Base-by-base conservation (phyloP, 2,888 invertebrate species). In the Sclerodermus sp. region DNA sequence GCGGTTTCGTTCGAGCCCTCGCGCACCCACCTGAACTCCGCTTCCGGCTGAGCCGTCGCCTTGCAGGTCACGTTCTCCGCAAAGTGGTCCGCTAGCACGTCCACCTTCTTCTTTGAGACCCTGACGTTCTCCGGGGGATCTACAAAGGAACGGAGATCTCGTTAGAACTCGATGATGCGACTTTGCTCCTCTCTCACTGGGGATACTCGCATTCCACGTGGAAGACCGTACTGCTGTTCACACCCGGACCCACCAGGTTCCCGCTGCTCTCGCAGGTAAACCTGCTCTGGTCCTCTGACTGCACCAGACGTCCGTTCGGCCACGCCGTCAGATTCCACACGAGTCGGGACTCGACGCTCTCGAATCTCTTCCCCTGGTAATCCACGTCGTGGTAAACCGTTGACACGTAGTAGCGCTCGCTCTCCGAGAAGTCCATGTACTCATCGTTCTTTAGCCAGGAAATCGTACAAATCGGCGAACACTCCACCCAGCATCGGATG, bases 321-420 rank as follows among this genome's bases (percentile, higher is more conserved):
- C 93, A 93, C 41, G 88, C 87, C 1, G 88, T 84, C 85, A 94
- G 87, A 80, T 93, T 93, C 89, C 93, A 94, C 66, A 89, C 84
- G 83, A 95, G 81, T 52, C 89, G 91, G n/a, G 93, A 93, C 66
- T 89, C 86, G 31, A 93, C 87, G 32, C 93, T 93, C 77, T 93
- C 91, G 68, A 94, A 93, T 74, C 94, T 93, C 66, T 92, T 93
- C 46, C 88, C 88, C 46, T 87, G 85, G 13, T 85, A 84, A 67
- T 93, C 89, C 0, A 91, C 87, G 3, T 86, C 85, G 57, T 89
- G 83, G 45, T 84, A 83, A 37, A 83, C 82, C 63, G 87, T 87
- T 53, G 83, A 83, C 42, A 90, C 84, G 66, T 85, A 86, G 79
- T 91, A 93, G 34, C 84, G 81, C 40, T 83, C 83, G 45, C 55